Conservation (phyloP, 2,113 vertebrate species). For the Corvus hawaiiensis region DNA sequence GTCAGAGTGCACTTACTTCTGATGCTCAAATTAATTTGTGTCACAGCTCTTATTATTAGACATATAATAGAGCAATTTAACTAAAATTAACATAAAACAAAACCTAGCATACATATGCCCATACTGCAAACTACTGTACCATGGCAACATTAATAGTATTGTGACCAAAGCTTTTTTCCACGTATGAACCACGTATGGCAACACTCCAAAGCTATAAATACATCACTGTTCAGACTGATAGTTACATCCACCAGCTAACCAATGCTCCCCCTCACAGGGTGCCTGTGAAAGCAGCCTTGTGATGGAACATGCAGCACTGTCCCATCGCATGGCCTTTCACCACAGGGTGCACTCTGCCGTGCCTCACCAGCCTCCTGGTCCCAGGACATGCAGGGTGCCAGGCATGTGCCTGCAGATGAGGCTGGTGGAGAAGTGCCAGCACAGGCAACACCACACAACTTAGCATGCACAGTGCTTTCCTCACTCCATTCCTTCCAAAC, state of each 20-base stretch:
- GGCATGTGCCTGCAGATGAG: fast-evolving
- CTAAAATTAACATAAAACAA: background rate
- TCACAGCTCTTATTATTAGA: background rate
- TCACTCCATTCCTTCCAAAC: background rate
- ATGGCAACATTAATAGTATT: background rate
- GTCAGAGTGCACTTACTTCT: background rate
- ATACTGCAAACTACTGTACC: background rate
- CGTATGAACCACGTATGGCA: background rate
- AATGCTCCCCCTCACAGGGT: fast-evolving
- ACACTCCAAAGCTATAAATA: background rate
- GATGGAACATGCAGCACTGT: background rate
- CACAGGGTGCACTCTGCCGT: fast-evolving
- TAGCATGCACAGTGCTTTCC: background rate
- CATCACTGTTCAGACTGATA: background rate
- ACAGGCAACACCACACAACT: background rate
- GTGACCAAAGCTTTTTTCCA: background rate
- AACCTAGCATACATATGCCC: background rate
- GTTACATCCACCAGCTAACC: background rate
- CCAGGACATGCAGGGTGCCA: fast-evolving
- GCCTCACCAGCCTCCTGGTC: background rate
- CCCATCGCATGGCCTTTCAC: background rate
- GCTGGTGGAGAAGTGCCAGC: fast-evolving
- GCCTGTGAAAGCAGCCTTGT: background rate
- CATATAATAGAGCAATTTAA: background rate
- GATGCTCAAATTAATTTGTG: background rate